phyloP scores from a whole-genome alignment of 2,797 vertebrate species.

The Merluccius polli region DNA sequence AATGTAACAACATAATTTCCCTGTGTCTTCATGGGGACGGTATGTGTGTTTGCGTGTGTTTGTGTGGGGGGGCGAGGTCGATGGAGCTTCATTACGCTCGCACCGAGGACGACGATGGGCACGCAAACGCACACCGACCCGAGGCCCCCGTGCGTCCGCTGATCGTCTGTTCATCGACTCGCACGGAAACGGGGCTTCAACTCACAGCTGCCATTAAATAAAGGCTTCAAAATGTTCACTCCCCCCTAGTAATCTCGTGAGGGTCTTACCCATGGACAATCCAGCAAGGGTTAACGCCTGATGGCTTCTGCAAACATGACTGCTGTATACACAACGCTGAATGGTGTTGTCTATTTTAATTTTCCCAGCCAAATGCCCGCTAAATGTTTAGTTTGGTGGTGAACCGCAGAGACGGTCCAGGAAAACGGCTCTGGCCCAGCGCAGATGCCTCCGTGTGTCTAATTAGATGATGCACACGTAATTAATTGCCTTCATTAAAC shows the following conservation, averaged over 20 bases:
- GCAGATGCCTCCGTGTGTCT: slow-evolving; percentile 36
- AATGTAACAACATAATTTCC: slow-evolving; percentile 47
- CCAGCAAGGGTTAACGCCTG: not conserved
- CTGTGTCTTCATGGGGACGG: slow-evolving; percentile 39
- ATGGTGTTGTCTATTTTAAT: slow-evolving; percentile 33
- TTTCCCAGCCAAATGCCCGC: slow-evolving; percentile 35
- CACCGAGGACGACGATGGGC: not conserved
- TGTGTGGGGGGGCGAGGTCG: not conserved
- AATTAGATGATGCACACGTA: slow-evolving; percentile 51
- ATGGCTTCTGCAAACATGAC: not conserved
- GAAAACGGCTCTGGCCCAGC: not conserved
- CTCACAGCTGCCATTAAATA: not conserved
- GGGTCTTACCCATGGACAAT: not conserved
- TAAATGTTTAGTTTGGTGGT: slow-evolving; percentile 13
- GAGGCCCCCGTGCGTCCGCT: not conserved
- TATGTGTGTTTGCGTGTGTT: slow-evolving; percentile 17
- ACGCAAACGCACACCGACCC: not conserved
- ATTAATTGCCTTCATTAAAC: slow-evolving; percentile 60
- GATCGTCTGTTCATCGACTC: not conserved
- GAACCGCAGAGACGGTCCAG: slow-evolving; percentile 37
- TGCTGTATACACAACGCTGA: not conserved
- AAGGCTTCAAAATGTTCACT: not conserved
- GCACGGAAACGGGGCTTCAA: not conserved
- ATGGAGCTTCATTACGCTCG: not conserved
- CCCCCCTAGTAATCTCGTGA: not conserved